phyloP scores from a whole-genome alignment of 2,797 vertebrate genomes.

The Hyperoplus immaculatus region DNA sequence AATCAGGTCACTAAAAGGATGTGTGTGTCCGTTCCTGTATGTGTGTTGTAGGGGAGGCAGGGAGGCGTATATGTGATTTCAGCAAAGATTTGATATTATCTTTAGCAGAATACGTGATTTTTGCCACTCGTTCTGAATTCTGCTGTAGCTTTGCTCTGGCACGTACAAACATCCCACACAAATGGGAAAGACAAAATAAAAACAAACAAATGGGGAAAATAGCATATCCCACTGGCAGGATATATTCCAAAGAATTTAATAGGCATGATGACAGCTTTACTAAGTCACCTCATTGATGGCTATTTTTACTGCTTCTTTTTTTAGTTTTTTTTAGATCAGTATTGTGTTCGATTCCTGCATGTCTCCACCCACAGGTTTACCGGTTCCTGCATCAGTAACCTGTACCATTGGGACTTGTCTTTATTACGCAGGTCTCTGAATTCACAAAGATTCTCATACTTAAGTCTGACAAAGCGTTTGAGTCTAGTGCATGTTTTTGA shows the following conservation, averaged over 20 bases:
- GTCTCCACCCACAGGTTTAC: constrained; percentile 64
- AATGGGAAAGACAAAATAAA: constrained; percentile 47
- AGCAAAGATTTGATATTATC: constrained; percentile 45
- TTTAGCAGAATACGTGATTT: constrained; percentile 58
- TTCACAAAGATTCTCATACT: constrained; percentile 31
- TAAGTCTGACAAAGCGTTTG: constrained; percentile 4
- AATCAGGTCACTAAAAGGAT: constrained; percentile 65
- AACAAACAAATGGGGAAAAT: constrained; percentile 58
- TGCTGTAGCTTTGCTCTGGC: constrained; percentile 14
- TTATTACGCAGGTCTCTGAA: constrained; percentile 31
- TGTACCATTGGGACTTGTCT: constrained; percentile 60
- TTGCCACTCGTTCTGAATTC: constrained; percentile 33
- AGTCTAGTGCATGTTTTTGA: neutral
- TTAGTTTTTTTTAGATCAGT: constrained; percentile 45
- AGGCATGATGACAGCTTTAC: constrained; percentile 83
- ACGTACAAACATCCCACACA: constrained; percentile 49
- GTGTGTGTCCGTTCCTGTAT: constrained; percentile 34
- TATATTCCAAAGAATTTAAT: constrained; percentile 74
- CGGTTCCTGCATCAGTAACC: constrained; percentile 70
- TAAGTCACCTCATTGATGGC: constrained; percentile 73
- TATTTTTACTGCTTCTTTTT: constrained; percentile 78
- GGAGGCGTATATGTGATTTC: constrained; percentile 34
- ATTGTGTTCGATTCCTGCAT: constrained; percentile 81
- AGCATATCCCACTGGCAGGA: constrained; percentile 63
- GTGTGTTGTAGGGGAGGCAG: constrained; percentile 19